Conservation (phyloP, 2,888 invertebrate species). For the Icerya purchasi region DNA sequence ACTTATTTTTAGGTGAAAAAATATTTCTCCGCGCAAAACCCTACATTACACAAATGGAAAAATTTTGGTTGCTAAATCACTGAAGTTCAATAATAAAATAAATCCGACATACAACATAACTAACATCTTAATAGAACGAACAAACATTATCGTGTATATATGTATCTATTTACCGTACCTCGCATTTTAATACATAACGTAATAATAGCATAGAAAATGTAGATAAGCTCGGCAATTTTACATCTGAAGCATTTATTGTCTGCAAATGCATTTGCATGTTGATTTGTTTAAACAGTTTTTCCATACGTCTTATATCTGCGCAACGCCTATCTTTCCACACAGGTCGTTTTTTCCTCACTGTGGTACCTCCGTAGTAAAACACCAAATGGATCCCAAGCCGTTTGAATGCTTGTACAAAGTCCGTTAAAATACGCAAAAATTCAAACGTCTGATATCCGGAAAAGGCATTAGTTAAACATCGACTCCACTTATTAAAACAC, state of each 20-base stretch:
- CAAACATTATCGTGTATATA: no score
- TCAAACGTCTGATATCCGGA: slow-evolving; percentile 22
- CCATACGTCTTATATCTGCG: slow-evolving; percentile 18
- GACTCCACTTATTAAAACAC: slow-evolving; percentile 20
- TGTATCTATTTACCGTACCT: slow-evolving; percentile 19
- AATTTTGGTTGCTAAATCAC: background rate
- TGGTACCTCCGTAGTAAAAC: slow-evolving; percentile 23
- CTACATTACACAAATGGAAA: background rate
- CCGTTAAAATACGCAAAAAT: slow-evolving; percentile 18
- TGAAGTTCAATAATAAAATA: slow-evolving; percentile 1
- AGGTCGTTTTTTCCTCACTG: slow-evolving; percentile 20
- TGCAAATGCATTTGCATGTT: slow-evolving; percentile 18
- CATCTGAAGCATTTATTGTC: no score
- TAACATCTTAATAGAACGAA: no score
- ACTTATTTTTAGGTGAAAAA: background rate
- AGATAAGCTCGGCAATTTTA: slow-evolving; percentile 21
- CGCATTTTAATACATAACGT: slow-evolving; percentile 19
- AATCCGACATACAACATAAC: no score
- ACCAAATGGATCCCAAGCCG: slow-evolving; percentile 20
- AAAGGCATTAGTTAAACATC: slow-evolving; percentile 21
- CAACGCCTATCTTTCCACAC: slow-evolving; percentile 22
- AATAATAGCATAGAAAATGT: slow-evolving; percentile 19
- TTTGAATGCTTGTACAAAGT: slow-evolving; percentile 20
- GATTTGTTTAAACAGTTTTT: slow-evolving; percentile 14
- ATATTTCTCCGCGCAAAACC: background rate